Conservation (phyloP, 2,113 vertebrate genomes). For the Cyanoliseus patagonus region DNA sequence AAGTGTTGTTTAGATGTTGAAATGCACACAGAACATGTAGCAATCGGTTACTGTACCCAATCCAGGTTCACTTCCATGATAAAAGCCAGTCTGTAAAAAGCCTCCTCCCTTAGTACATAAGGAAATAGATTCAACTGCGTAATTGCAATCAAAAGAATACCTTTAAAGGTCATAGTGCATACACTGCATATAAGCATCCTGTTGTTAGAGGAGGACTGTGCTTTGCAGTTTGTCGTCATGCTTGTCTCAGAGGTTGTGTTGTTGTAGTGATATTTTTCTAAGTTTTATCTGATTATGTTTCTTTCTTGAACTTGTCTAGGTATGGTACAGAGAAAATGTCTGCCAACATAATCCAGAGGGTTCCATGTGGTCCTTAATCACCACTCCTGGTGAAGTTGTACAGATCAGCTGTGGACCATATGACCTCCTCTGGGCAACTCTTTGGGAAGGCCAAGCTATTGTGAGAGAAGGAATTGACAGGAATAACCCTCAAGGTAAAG, state of each 20-base stretch:
- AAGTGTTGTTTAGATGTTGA: background rate
- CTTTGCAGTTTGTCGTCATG: background rate
- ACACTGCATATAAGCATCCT: background rate
- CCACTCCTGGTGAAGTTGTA: slow-evolving; percentile 88
- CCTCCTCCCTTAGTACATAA: slow-evolving; percentile 50
- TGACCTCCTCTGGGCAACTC: slow-evolving; percentile 93
- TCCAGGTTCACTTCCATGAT: background rate
- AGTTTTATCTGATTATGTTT: background rate
- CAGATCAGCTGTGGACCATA: slow-evolving; percentile 94
- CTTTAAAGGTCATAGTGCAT: slow-evolving; percentile 24
- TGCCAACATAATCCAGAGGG: slow-evolving; percentile 91
- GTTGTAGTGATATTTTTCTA: background rate
- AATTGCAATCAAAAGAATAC: background rate
- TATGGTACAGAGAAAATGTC: slow-evolving; percentile 92
- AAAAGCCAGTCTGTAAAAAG: slow-evolving; percentile 25
- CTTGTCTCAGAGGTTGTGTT: slow-evolving; percentile 9
- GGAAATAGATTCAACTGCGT: slow-evolving; percentile 6
- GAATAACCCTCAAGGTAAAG: slow-evolving; percentile 87
- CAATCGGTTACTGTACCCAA: background rate
- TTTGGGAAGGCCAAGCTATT: slow-evolving; percentile 95
- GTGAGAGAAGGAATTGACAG: slow-evolving; percentile 91
- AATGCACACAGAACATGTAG: background rate
- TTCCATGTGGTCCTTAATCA: slow-evolving; percentile 83
- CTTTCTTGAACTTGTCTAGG: slow-evolving; percentile 68
- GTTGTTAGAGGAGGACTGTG: background rate